Conservation (phyloP, 2,113 vertebrate species). For the Tamias sibiricus region DNA sequence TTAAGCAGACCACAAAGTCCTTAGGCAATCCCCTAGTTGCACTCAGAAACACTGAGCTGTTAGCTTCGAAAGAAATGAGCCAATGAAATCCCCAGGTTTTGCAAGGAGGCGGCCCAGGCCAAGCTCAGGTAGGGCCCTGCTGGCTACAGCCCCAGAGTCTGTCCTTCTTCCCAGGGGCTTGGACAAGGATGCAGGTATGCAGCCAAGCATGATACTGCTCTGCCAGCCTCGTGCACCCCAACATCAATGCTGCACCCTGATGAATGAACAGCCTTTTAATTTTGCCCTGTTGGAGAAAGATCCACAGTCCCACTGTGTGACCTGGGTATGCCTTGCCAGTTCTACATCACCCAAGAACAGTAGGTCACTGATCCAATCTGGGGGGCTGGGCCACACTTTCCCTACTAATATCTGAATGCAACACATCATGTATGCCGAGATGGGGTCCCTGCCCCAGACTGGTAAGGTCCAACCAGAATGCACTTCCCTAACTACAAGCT, state of each 20-base stretch:
- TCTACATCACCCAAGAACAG: background rate
- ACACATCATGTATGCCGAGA: background rate
- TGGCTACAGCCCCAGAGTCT: background rate
- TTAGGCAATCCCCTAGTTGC: background rate
- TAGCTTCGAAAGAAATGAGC: background rate
- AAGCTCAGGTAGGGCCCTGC: too few relatives aligned
- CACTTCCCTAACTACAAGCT: background rate
- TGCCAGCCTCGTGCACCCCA: too few relatives aligned
- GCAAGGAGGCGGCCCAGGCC: too few relatives aligned
- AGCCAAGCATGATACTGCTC: background rate
- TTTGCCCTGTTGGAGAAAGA: too few relatives aligned
- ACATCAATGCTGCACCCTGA: too few relatives aligned
- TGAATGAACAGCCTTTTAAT: too few relatives aligned
- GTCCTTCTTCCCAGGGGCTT: too few relatives aligned
- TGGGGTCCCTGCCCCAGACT: background rate
- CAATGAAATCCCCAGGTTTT: background rate
- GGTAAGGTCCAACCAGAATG: too few relatives aligned
- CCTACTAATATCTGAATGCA: background rate
- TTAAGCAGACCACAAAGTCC: background rate
- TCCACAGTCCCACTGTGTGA: background rate
- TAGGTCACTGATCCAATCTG: background rate
- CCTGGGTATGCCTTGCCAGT: background rate
- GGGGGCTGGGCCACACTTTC: background rate
- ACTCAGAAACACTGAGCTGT: background rate
- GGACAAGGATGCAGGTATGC: background rate